These are phyloP conservation scores for Epinephelus lanceolatus DNA, from an alignment of 2,113 vertebrate genomes.

Conservation along the genomic window DNA sequence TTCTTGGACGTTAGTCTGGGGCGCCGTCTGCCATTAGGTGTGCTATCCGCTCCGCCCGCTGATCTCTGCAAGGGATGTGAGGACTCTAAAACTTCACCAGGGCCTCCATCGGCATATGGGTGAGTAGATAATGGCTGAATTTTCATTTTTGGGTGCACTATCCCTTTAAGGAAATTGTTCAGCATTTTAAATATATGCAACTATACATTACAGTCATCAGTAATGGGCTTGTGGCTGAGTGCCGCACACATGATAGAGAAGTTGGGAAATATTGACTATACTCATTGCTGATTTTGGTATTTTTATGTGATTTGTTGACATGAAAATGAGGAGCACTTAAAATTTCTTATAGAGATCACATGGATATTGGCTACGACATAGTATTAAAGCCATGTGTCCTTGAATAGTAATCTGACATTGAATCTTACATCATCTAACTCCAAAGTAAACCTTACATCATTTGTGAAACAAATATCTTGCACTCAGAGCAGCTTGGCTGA, in stretches of 20 bases:
- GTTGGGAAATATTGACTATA: background rate
- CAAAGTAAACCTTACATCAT: slow-evolving; percentile 1
- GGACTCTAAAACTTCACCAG: too few relatives aligned
- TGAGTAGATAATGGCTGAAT: too few relatives aligned
- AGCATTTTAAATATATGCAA: too few relatives aligned
- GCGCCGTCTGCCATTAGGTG: too few relatives aligned
- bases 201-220: background rate
- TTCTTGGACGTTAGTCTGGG: too few relatives aligned
- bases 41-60: too few relatives aligned
- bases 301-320: background rate
- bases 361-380: background rate
- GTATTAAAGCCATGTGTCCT: slow-evolving; percentile 15
- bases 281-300: background rate
- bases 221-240: background rate
- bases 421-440: slow-evolving; percentile 15
- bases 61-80: too few relatives aligned
- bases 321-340: background rate
- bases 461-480: background rate
- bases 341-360: background rate
- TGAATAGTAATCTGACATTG: background rate
- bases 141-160: too few relatives aligned
- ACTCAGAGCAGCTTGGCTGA: slow-evolving; percentile 12
- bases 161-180: too few relatives aligned
- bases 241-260: background rate
- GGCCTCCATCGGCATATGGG: too few relatives aligned